Evolutionary conservation across 2,888 invertebrate genomes (phyloP), one percentile per base, ranked within the genome.

Genomic region (Thalpophila matura): DNA sequence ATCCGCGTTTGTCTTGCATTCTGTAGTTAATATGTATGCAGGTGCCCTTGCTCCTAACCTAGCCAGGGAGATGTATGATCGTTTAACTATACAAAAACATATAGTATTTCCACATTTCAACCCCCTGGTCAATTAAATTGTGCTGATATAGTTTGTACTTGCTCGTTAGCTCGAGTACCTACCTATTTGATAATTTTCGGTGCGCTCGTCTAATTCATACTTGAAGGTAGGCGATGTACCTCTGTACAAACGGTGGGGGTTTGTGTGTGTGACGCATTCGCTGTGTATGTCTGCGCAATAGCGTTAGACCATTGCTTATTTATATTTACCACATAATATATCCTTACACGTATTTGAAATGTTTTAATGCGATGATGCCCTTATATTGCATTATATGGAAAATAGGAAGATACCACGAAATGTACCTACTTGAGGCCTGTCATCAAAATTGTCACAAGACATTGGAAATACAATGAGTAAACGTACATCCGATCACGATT

Each of bases 241-340:
- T 71, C 63, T 62, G 60, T 75, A 73, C 66, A 66, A 64, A 77
- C 73, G 74, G 73, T 58, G 77, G 69, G 35, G 64, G 64, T 77
- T 77, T 59, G 74, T 77, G 45, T 55, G 69, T 69, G 73, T 84
- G 84, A 86, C 80, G 84, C 78, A 79, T 63, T 56, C 59, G 12
- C 38, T 57, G 45, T 33, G 64, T 53, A 62, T 76, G 79, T 79
- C 66, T 77, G 80, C 67, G 74, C 60, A 59, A 62, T 69, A 60
- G 64, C 56, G 55, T 67, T 57, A 66, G 59, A 63, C 50, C 50
- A 77, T 61, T 65, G 64, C 72, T 65, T 64, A 59, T 64, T 68
- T 60, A 64, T 64, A 66, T 80, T 63, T 75, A 67, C 62, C 57
- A 62, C 54, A 61, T 64, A 71, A 59, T 66, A n/a, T 63, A 71